Percentiles rank a stretch among this genome's conserved stretches.
Conservation (phyloP, 2,888 invertebrate species). For the Leptogaster cylindrica region DNA sequence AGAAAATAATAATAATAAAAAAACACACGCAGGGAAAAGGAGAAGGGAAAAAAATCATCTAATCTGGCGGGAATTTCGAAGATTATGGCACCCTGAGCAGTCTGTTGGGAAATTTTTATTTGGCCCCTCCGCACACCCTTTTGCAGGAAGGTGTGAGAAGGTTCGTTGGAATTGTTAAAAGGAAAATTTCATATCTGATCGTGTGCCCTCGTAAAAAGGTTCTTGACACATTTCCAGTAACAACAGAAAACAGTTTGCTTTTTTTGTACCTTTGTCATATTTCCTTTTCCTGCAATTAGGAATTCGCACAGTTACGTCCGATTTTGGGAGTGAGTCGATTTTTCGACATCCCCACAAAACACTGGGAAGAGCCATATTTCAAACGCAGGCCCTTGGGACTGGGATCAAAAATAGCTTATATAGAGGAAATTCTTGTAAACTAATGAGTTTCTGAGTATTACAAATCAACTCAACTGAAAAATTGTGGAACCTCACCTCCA, state of each 20-base stretch:
- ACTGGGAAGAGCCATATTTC: background rate
- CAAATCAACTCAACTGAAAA: conserved; percentile 22
- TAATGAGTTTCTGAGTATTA: conserved; percentile 14
- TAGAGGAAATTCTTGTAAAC: background rate
- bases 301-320: conserved; percentile 3
- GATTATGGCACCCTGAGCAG: conserved; percentile 23
- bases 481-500: background rate
- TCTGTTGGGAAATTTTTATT: conserved; percentile 22
- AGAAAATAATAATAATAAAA: no score
- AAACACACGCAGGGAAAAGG: no score
- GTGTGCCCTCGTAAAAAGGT: conserved; percentile 17
- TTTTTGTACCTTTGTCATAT: conserved; percentile 21
- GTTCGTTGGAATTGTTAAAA: conserved; percentile 22
- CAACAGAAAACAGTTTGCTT: no score
- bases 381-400: background rate
- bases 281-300: conserved; percentile 16
- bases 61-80: conserved; percentile 36
- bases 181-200: conserved; percentile 27
- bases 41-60: conserved; percentile 21
- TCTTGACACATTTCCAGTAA: conserved; percentile 27
- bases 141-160: background rate
- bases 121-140: no score
- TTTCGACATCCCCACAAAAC: background rate
- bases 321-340: conserved; percentile 12
- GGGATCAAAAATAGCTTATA: background rate